Percentiles rank a stretch among this genome's conserved stretches.
phyloP scores from a whole-genome alignment of 2,113 vertebrate genomes.

The Sinocyclocheilus rhinocerous region DNA sequence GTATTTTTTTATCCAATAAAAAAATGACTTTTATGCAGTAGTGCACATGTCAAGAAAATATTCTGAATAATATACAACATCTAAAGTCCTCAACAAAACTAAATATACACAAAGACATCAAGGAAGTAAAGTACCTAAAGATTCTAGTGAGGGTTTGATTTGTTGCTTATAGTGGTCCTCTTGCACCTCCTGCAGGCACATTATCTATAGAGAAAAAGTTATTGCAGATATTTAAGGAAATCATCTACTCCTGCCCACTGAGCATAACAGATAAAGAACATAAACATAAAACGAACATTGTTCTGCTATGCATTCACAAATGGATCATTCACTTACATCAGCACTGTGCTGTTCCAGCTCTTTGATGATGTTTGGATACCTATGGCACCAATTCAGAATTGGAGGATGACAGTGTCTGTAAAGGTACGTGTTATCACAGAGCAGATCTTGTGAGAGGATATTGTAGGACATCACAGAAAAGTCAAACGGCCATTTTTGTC shows the following conservation, averaged over 20 bases:
- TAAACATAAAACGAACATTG: background rate
- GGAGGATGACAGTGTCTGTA: constrained; percentile 85
- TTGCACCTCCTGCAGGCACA: constrained; percentile 98
- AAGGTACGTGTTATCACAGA: constrained; percentile 87
- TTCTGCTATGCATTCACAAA: background rate
- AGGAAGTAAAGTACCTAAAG: constrained; percentile 75
- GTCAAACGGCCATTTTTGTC: constrained; percentile 76
- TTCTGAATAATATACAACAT: too few species aligned
- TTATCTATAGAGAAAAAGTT: constrained; percentile 77
- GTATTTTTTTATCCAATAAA: too few species aligned
- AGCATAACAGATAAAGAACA: background rate
- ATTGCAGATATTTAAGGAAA: background rate
- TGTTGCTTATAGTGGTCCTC: constrained; percentile 89
- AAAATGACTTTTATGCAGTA: too few species aligned
- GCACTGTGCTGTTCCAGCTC: constrained; percentile 86
- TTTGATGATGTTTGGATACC: constrained; percentile 86
- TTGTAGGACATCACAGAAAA: constrained; percentile 97
- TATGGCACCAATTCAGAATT: constrained; percentile 82
- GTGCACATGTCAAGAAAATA: too few species aligned
- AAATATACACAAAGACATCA: background rate
- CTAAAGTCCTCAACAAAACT: background rate
- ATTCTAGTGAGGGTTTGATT: constrained; percentile 88
- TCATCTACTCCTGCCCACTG: background rate
- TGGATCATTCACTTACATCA: constrained; percentile 82
- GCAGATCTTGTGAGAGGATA: constrained; percentile 91